phyloP scores from a whole-genome alignment of 2,797 vertebrate species.

The Rhodeus uyekii region DNA sequence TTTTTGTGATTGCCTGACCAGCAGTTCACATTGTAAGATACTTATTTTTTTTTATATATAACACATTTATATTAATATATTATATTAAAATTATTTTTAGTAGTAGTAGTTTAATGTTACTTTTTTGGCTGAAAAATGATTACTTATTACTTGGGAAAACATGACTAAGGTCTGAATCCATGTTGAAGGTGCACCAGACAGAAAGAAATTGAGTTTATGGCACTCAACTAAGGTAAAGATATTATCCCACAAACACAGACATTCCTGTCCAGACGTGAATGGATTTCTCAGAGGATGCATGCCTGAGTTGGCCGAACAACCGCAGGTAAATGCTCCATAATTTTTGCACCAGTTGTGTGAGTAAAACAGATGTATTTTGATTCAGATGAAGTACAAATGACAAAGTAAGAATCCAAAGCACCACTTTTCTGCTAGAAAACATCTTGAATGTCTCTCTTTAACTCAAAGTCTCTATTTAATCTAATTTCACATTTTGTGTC shows the following conservation, averaged over 20 bases:
- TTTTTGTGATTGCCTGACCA: neutral
- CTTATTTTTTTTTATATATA: neutral
- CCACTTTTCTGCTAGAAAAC: neutral
- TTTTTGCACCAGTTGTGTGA: neutral
- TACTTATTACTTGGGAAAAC: no score
- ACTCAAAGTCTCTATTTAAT: neutral
- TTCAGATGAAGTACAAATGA: neutral
- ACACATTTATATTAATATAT: no score
- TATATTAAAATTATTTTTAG: no score
- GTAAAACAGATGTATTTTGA: neutral
- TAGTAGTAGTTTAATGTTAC: no score
- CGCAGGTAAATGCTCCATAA: neutral
- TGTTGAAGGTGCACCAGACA: neutral
- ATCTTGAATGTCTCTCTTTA: neutral
- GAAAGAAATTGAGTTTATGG: neutral
- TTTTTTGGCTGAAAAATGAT: neutral
- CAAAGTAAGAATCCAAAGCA: neutral
- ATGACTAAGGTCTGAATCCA: neutral
- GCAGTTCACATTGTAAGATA: neutral
- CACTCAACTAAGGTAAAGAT: neutral
- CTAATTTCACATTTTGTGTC: conserved; percentile 11
- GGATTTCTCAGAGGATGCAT: neutral
- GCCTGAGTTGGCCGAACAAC: neutral
- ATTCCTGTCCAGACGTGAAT: neutral
- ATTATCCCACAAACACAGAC: neutral